Base-by-base conservation (phyloP, 2,113 vertebrate genomes). In the Eurypyga helias region DNA sequence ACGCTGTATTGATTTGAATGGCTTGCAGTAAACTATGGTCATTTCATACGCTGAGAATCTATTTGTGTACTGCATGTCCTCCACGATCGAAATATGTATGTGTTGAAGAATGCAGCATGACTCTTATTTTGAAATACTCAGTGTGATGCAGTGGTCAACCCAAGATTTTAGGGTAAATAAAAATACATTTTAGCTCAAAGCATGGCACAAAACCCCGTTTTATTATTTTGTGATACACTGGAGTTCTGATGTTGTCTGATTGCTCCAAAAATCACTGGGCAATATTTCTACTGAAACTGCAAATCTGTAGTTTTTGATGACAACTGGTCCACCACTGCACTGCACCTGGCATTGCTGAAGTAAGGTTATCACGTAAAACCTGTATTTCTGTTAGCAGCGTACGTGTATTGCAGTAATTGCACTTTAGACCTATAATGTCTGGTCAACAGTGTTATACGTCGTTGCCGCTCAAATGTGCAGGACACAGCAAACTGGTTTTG, bases 181-280 rank as follows among this genome's bases (percentile, higher is more conserved):
- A 55, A 81, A 29, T 21, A 3, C 17, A 36, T 79, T 82, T 67
- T 52, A 55, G 36, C 18, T 14, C 29, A 69, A 88, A 85, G 46
- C 8, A 8, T 12, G 67, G 19, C 43, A 46, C 7, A 6, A 52
- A 5, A 6, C 8, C 2, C 0, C 1, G 1, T 11, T 21, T 60
- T 41, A 29, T 34, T 76, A 38, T 19, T 57, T 38, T 12, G 13
- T 29, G 11, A 38, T 33, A 43, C 13, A 46, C 7, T 33, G 66
- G 33, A 61, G 23, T 48, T 70, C 7, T 54, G 11, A 11, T 60
- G 36, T 52, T 87, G 76, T 62, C 67, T 1, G 20, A 75, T 10
- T 12, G 10, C 65, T 84, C 55, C 16, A 82, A 62, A 69, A 87
- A 91, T 54, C 23, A 13, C 48, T 8, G n/a, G 36, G 29, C 34